Conservation (phyloP, 2,113 vertebrate species). For the Austrofundulus limnaeus region DNA sequence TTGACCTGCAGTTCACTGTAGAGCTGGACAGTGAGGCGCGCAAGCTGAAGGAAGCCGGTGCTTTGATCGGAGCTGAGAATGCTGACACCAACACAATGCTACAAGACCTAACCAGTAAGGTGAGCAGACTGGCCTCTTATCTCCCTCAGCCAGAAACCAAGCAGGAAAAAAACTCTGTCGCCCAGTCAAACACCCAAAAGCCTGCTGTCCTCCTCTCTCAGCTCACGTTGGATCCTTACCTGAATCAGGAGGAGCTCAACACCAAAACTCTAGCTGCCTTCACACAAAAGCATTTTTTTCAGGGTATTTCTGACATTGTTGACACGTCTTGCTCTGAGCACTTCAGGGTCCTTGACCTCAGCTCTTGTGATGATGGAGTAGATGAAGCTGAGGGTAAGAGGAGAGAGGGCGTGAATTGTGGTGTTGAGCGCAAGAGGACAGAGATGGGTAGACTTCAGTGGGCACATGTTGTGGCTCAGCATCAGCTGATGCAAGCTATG, state of each 20-base stretch:
- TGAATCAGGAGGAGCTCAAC: constrained; percentile 85
- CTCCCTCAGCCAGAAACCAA: constrained; percentile 61
- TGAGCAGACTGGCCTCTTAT: constrained; percentile 75
- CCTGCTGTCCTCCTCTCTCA: constrained; percentile 81
- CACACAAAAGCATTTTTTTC: constrained; percentile 80
- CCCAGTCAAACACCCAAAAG: constrained; percentile 7
- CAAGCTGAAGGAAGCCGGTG: constrained; percentile 71
- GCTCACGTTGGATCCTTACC: constrained; percentile 82
- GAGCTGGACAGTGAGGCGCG: constrained; percentile 62
- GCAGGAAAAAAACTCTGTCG: constrained; percentile 22
- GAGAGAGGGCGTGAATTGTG: constrained; percentile 46
- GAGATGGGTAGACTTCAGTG: constrained; percentile 86
- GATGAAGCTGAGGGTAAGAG: constrained; percentile 38
- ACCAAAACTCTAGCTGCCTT: constrained; percentile 82
- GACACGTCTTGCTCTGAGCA: constrained; percentile 79
- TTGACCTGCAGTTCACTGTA: constrained; percentile 64
- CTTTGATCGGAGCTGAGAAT: constrained; percentile 71
- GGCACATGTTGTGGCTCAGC: constrained; percentile 81
- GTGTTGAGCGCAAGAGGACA: constrained; percentile 63
- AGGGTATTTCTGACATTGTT: constrained; percentile 75
- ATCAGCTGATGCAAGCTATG: constrained; percentile 81
- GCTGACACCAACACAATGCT: constrained; percentile 78
- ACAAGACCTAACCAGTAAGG: constrained; percentile 71
- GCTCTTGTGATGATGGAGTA: constrained; percentile 57
- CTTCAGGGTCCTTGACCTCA: constrained; percentile 79